A percentile compares a stretch with the other conserved stretches of the same genome.
Conservation (phyloP, 1,140 invertebrate species). For the Archegozetes longisetosus region DNA sequence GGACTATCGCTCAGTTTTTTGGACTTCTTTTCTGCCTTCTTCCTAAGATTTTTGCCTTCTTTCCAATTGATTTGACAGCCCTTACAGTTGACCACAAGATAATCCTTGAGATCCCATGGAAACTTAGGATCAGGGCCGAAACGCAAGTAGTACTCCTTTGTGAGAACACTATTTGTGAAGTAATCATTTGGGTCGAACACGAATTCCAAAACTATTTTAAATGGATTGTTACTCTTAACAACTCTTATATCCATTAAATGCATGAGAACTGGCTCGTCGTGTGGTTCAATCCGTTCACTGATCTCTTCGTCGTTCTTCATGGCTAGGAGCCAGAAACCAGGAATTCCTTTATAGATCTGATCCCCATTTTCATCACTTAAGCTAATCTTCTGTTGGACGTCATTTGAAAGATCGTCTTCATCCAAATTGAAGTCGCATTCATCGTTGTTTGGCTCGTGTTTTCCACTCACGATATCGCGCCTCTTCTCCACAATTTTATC, state of each 20-base stretch:
- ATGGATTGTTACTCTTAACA: not conserved
- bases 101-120: not conserved
- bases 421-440: not conserved
- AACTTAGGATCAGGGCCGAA: not conserved
- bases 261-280: not conserved
- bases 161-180: not conserved
- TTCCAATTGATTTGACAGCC: not conserved
- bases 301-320: not conserved
- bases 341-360: not conserved
- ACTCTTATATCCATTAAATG: not conserved
- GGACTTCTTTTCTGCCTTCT: not conserved
- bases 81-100: not conserved
- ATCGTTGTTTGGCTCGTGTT: not conserved
- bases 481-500: not conserved
- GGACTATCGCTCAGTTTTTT: not conserved
- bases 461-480: not conserved
- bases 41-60: not conserved
- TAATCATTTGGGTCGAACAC: not conserved
- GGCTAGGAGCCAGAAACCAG: not conserved
- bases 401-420: not conserved
- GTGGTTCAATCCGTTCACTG: not conserved
- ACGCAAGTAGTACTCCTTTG: not conserved
- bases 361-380: not conserved
- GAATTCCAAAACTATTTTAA: not conserved
- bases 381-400: not conserved